Evolutionary conservation across 2,888 invertebrate species (phyloP), one percentile per base, ranked within the genome.

Genomic region (Hirtodrosophila cameraria): DNA sequence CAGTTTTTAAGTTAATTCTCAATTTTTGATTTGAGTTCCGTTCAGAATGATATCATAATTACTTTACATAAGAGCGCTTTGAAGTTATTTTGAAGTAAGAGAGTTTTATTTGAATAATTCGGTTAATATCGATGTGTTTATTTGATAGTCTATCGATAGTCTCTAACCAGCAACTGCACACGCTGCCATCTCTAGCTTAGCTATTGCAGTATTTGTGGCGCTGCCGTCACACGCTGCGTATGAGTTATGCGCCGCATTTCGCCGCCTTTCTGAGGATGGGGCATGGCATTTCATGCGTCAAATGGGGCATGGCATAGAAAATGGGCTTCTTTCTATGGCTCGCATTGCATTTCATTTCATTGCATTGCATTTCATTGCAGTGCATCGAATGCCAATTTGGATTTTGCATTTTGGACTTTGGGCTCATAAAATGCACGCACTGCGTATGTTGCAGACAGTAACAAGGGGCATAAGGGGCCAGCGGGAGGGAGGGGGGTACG

Each of bases 221-320:
- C 41, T 60, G 60, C 53, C 77, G 83, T 83, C 83, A 75, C 80
- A 81, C 80, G 54, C 63, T 81, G 80, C 80, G 80, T 81, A 81
- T 81, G 80, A 83, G 83, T 62, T 81, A 81, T 81, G 75, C 72
- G 57, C 38, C 28, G 45, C 46, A 52, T 39, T 23, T 42, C 8
- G 38, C 16, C 31, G 31, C 58, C 54, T 11, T 23, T 15, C 8
- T 6, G 28, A n/a, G 11, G 28, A n/a, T n/a, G n/a, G n/a, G n/a
- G n/a, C n/a, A n/a, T n/a, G n/a, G 65, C 75, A 79, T 81, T 72
- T 61, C 72, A 42, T 57, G 65, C 69, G 57, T 72, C 81, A 81
- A 81, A 83, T 81, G 81, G 83, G 62, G 83, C 80, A 72, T 76
- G 74, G 80, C 79, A 67, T 54, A 70, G 79, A 72, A 78, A 80